Conservation (phyloP, 2,888 invertebrate genomes). For the Pemphredon lugubris region DNA sequence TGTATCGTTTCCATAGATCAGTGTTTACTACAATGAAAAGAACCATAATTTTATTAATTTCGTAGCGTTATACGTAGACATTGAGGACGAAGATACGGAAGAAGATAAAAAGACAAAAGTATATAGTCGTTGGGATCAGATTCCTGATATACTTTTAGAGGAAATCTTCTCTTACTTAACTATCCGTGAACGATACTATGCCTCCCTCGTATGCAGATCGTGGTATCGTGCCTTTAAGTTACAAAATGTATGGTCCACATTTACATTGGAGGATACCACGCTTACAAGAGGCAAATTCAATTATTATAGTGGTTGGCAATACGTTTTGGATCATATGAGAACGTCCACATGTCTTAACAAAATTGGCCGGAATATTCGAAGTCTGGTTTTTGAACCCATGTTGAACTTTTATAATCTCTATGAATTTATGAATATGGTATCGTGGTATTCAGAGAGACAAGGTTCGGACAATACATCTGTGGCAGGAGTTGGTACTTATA, state of each 20-base stretch:
- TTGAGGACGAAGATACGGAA: constrained; percentile 79
- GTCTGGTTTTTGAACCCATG: constrained; percentile 87
- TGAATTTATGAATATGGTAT: constrained; percentile 92
- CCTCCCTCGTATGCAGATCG: constrained; percentile 86
- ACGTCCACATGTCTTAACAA: constrained; percentile 87
- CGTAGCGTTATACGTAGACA: constrained; percentile 82
- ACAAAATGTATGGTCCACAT: constrained; percentile 89
- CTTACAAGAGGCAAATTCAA: constrained; percentile 89
- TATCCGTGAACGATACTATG: constrained; percentile 87
- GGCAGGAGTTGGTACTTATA: constrained; percentile 83
- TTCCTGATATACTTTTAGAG: constrained; percentile 89
- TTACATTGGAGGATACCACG: constrained; percentile 87
- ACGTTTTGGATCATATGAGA: constrained; percentile 88
- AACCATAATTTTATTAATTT: constrained; percentile 10
- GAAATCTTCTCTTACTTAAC: constrained; percentile 87
- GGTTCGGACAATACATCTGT: constrained; percentile 72
- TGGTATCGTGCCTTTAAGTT: constrained; percentile 89
- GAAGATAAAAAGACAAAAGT: constrained; percentile 77
- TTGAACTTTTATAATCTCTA: constrained; percentile 91
- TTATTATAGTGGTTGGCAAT: constrained; percentile 91
- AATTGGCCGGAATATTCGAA: constrained; percentile 86
- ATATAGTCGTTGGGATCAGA: constrained; percentile 85
- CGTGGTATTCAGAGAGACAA: constrained; percentile 85
- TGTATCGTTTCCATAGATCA: neutral
- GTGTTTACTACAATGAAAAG: neutral